Evolutionary conservation across 2,113 vertebrate genomes (phyloP).

Genomic region (Sclerurus mexicanus): DNA sequence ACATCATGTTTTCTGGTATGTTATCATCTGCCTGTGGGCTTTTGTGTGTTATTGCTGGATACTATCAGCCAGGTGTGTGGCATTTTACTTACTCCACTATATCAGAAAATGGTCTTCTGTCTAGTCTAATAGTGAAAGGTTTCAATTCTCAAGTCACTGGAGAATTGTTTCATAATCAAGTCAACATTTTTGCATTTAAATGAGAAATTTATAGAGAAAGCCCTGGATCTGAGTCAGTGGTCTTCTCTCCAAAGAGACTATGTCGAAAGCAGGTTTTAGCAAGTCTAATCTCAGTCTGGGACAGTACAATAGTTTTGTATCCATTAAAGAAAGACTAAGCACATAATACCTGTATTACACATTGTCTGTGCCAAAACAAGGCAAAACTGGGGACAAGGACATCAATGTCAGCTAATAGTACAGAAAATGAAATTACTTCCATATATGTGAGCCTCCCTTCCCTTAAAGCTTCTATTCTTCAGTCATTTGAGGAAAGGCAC

Average conservation of each 20-base stretch:
- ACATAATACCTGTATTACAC: fast-evolving
- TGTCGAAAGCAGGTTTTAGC: not conserved
- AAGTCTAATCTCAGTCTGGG: not conserved
- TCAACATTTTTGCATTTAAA: not conserved
- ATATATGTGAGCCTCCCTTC: not conserved
- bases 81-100: not conserved
- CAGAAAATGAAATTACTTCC: not conserved
- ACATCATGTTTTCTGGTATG: not conserved
- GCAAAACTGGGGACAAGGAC: not conserved
- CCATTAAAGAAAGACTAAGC: not conserved
- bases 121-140: not conserved
- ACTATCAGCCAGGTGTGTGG: not conserved
- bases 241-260: not conserved
- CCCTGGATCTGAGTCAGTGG: not conserved
- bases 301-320: not conserved
- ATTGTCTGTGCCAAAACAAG: not conserved
- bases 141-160: not conserved
- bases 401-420: not conserved
- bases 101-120: not conserved
- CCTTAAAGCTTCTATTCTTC: not conserved
- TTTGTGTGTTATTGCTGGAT: not conserved
- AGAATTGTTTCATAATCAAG: not conserved
- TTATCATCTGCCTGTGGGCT: not conserved
- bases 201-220: not conserved
- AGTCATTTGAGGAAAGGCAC: not conserved